Conservation (phyloP, 2,888 invertebrate species). For the Aleiodes alternator region DNA sequence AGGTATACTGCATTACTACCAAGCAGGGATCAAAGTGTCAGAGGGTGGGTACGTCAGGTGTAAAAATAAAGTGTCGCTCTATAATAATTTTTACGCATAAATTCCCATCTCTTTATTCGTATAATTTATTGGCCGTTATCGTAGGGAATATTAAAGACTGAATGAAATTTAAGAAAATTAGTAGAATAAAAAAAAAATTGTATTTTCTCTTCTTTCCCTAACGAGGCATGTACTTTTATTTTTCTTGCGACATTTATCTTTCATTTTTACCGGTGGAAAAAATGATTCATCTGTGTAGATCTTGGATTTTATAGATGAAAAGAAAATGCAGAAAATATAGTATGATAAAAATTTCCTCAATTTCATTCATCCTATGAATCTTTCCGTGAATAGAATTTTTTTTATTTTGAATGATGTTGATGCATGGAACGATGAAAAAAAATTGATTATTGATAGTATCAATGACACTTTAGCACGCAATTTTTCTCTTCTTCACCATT, state of each 20-base stretch:
- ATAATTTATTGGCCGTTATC: too few relatives aligned
- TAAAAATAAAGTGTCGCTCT: conserved; percentile 3
- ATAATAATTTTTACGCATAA: neutral
- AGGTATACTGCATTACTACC: conserved; percentile 86
- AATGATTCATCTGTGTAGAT: too few relatives aligned
- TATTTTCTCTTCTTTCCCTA: too few relatives aligned
- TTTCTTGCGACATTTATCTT: too few relatives aligned
- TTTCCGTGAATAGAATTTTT: neutral
- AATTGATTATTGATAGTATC: conserved; percentile 6
- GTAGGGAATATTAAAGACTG: too few relatives aligned
- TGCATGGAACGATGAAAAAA: neutral
- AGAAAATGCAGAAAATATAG: too few relatives aligned
- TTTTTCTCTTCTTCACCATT: neutral
- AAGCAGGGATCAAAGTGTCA: conserved; percentile 65
- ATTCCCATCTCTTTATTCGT: too few relatives aligned
- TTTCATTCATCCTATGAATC: too few relatives aligned
- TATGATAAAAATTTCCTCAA: too few relatives aligned
- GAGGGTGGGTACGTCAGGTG: conserved; percentile 73
- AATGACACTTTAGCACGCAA: conserved; percentile 23
- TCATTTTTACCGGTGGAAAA: too few relatives aligned
- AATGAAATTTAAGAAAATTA: neutral
- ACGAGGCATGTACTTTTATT: too few relatives aligned
- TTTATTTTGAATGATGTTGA: neutral
- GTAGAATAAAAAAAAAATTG: neutral
- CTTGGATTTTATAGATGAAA: too few relatives aligned